Base-by-base conservation (phyloP, 2,113 vertebrate genomes). In the Sprattus sprattus region DNA sequence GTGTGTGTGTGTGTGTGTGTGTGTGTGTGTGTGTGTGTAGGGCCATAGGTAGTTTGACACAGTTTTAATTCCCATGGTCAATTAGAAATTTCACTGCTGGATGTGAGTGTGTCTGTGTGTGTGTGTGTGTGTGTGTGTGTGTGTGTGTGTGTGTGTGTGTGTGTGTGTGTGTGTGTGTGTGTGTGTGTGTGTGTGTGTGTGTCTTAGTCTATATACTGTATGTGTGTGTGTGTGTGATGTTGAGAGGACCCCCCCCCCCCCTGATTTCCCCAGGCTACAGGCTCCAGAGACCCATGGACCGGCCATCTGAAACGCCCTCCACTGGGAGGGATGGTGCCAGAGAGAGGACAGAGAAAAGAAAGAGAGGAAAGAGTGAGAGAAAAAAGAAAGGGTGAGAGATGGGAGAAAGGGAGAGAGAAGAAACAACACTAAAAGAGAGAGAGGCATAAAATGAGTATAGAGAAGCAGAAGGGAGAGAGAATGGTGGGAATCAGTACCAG, bases 1-100 rank as follows among this genome's bases (percentile, higher is more conserved):
- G 28, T 71, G 20, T 82, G 81, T 83, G 82, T 57, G 82, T 25
- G 49, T 83, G n/a, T 82, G 45, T 47, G n/a, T 20, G 28, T 39
- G 64, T 60, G 81, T 81, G 49, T 20, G 6, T 82, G 15, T 44
- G 57, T 75, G 47, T 83, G 54, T 54, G 82, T 78, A 32, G 54
- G 54, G 54, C 6, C 18, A 20, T 60, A 60, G 39, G 39, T 39
- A 1, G 39, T 6, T 60, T 60, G 54, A 60, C 54, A 60, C 54
- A 60, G 54, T 60, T 60, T 60, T 60, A 60, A 60, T 60, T 60
- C 54, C 54, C 54, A 60, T 60, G 54, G 54, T 60, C 54, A 60
- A 20, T 60, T 3, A 60, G 54, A 20, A 60, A 22, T 60, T 60
- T 60, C 54, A 60, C 54, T 20, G n/a, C 13, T 50, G 4, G 15